These are phyloP conservation scores for Helicolenus hilgendorfi DNA, from an alignment of 2,797 vertebrate species.

Conservation along the genomic window DNA sequence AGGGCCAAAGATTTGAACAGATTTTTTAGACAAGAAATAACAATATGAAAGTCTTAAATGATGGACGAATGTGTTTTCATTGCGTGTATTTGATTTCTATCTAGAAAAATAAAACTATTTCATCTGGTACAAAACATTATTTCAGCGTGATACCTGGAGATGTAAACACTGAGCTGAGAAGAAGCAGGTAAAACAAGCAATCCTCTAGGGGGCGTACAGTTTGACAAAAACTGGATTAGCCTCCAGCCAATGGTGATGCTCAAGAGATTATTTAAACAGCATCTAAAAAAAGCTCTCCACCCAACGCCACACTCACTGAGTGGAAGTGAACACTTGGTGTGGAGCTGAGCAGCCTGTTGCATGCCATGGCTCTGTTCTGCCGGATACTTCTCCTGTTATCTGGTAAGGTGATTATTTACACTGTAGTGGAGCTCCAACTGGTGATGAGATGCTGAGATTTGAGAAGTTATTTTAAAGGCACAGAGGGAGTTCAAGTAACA, in stretches of 20 bases:
- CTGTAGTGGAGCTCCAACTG: background rate
- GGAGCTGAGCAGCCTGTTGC: conserved; percentile 56
- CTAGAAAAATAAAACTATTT: background rate
- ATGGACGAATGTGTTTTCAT: background rate
- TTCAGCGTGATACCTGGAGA: background rate
- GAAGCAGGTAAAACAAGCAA: background rate
- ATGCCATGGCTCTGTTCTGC: conserved; percentile 76
- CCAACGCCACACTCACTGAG: conserved; percentile 39
- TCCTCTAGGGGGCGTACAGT: conserved; percentile 62
- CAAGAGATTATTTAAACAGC: conserved; percentile 77
- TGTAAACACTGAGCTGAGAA: background rate
- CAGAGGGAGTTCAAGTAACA: background rate
- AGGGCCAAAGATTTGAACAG: background rate
- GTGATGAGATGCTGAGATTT: background rate
- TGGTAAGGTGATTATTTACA: conserved; percentile 77
- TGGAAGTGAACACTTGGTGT: conserved; percentile 46
- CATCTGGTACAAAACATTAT: background rate
- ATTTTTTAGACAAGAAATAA: background rate
- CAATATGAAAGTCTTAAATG: background rate
- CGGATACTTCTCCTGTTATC: conserved; percentile 82
- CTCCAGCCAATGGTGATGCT: conserved; percentile 76
- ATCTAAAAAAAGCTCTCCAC: conserved; percentile 79
- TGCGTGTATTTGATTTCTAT: too few species aligned
- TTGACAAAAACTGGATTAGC: conserved; percentile 61
- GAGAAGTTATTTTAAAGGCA: background rate